Percentiles rank a stretch among this genome's conserved stretches.
phyloP scores from a whole-genome alignment of 1,140 invertebrate genomes.

The Dendroctonus valens region DNA sequence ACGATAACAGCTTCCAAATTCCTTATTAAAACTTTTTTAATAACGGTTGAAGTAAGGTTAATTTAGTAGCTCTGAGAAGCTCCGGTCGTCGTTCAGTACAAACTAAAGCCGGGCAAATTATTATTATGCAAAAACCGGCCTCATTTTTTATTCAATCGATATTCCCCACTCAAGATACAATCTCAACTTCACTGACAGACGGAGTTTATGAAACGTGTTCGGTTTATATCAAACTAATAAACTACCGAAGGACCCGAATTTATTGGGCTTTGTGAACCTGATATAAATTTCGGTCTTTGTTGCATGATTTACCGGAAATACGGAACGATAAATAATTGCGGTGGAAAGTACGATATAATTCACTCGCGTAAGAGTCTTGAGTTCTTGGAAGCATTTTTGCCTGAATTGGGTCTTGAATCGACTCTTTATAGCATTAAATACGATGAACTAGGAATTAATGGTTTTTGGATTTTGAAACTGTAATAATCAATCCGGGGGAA shows the following conservation, averaged over 20 bases:
- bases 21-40: constrained; percentile 24
- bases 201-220: constrained; percentile 27
- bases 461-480: too few species aligned
- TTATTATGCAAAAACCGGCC: constrained; percentile 30
- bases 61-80: constrained; percentile 14
- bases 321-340: constrained; percentile 13
- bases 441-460: too few species aligned
- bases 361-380: neutral
- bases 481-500: too few species aligned
- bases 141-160: constrained; percentile 26
- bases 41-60: constrained; percentile 15
- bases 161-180: constrained; percentile 27
- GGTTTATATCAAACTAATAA: constrained; percentile 32
- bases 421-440: too few species aligned
- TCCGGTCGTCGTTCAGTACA: constrained; percentile 7
- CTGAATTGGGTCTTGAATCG: too few species aligned
- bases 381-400: too few species aligned
- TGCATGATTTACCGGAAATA: constrained; percentile 20
- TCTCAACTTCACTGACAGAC: constrained; percentile 20
- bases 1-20: constrained; percentile 8
- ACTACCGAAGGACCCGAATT: constrained; percentile 21
- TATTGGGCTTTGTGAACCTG: constrained; percentile 15
- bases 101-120: constrained; percentile 10
- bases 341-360: constrained; percentile 9
- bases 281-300: constrained; percentile 20